These are phyloP conservation scores for Tolmerus cingulatus DNA, from an alignment of 2,888 invertebrate genomes.

Conservation along the genomic window DNA sequence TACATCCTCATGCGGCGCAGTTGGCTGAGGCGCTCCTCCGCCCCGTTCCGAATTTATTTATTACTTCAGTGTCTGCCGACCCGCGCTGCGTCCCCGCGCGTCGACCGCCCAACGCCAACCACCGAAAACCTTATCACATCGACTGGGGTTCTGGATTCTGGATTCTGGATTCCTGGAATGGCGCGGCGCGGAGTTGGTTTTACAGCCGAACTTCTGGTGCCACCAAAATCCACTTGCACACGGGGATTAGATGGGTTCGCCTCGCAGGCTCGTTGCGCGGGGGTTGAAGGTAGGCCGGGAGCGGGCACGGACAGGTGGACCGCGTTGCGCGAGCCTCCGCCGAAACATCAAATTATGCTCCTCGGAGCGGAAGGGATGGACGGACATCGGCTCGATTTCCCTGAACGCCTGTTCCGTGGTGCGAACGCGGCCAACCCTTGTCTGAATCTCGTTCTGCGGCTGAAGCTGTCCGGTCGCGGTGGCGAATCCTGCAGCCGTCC, in stretches of 20 bases:
- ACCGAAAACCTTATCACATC: slow-evolving; percentile 7
- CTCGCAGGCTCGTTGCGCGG: neutral
- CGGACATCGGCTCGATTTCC: slow-evolving; percentile 26
- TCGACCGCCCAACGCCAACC: neutral
- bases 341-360: slow-evolving; percentile 24
- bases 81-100: neutral
- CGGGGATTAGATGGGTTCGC: neutral
- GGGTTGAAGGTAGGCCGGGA: neutral
- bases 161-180: neutral
- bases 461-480: neutral
- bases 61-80: neutral
- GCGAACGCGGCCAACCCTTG: slow-evolving; percentile 2
- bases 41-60: neutral
- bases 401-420: slow-evolving; percentile 7
- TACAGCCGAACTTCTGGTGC: neutral
- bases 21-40: neutral
- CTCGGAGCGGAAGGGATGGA: slow-evolving; percentile 5
- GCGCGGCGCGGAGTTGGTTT: neutral
- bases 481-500: neutral
- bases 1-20: slow-evolving; percentile 6
- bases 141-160: neutral
- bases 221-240: neutral
- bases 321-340: neutral
- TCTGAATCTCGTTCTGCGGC: neutral
- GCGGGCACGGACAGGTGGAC: neutral